Percentiles rank a stretch among this genome's conserved stretches.
These are phyloP conservation scores for Drosophila repletoides DNA, from an alignment of 1,140 invertebrate genomes.

Conservation along the genomic window DNA sequence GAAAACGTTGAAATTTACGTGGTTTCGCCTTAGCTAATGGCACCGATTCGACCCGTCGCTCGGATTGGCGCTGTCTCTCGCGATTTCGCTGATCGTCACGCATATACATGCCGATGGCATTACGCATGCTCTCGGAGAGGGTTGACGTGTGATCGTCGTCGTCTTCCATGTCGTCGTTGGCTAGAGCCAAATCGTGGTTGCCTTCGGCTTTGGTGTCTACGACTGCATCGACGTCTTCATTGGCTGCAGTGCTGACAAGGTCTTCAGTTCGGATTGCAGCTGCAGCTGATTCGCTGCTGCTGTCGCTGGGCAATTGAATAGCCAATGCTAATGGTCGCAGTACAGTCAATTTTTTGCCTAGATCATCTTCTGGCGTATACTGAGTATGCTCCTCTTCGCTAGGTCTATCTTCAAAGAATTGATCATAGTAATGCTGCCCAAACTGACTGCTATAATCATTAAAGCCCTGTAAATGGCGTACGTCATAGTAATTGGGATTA, in stretches of 20 bases:
- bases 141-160: conserved; percentile 5
- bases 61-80: conserved; percentile 49
- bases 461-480: conserved; percentile 48
- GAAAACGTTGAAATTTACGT: conserved; percentile 4
- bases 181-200: conserved; percentile 13
- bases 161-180: conserved; percentile 1
- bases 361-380: neutral
- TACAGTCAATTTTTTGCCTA: conserved; percentile 41
- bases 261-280: neutral
- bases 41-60: neutral
- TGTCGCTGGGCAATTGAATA: neutral
- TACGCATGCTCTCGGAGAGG: conserved; percentile 61
- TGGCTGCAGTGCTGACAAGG: neutral
- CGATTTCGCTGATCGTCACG: conserved; percentile 54
- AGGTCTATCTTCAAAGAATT: neutral
- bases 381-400: neutral
- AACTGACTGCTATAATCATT: conserved; percentile 13
- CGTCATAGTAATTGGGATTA: conserved; percentile 56
- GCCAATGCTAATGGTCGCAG: conserved; percentile 41
- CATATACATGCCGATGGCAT: conserved; percentile 56
- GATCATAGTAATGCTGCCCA: conserved; percentile 32
- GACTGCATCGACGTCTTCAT: conserved; percentile 12
- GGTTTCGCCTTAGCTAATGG: conserved; percentile 12
- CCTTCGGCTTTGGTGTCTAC: neutral
- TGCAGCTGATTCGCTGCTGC: neutral